Conservation (phyloP, 2,797 vertebrate genomes). For the Chelidonichthys spinosus region DNA sequence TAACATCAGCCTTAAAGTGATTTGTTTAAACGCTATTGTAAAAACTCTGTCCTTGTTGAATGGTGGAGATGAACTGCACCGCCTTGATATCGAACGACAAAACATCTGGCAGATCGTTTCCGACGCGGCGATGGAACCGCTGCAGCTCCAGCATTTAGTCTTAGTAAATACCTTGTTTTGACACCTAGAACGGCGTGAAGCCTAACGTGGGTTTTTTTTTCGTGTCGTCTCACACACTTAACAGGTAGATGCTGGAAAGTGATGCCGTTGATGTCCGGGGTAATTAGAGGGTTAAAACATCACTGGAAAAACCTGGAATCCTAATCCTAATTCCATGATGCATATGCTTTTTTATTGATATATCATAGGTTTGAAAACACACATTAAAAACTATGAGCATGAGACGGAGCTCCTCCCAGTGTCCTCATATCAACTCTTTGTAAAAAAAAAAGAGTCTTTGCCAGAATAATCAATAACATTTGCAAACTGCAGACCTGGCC, state of each 20-base stretch:
- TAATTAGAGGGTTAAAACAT: conserved; percentile 56
- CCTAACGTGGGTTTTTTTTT: conserved; percentile 47
- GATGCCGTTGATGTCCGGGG: conserved; percentile 13
- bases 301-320: neutral
- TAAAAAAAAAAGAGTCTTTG: neutral
- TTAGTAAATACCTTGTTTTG: conserved; percentile 72
- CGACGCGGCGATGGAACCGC: conserved; percentile 55
- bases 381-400: neutral
- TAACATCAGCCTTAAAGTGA: conserved; percentile 60
- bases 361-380: neutral
- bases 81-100: conserved; percentile 68
- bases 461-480: neutral
- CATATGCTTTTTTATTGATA: neutral
- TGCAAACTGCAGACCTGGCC: neutral
- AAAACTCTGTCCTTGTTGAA: conserved; percentile 67
- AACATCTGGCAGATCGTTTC: conserved; percentile 76
- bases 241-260: conserved; percentile 33
- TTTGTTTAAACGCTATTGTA: conserved; percentile 58
- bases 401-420: neutral
- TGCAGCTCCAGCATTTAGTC: conserved; percentile 60
- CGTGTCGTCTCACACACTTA: conserved; percentile 46
- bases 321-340: neutral
- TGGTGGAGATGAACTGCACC: conserved; percentile 53
- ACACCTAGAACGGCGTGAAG: conserved; percentile 56
- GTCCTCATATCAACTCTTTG: neutral